A percentile compares a stretch with the other conserved stretches of the same genome.
These are phyloP conservation scores for Dendrophyllia cribrosa DNA, from an alignment of 64 coral and sea anemone species.

Conservation along the genomic window DNA sequence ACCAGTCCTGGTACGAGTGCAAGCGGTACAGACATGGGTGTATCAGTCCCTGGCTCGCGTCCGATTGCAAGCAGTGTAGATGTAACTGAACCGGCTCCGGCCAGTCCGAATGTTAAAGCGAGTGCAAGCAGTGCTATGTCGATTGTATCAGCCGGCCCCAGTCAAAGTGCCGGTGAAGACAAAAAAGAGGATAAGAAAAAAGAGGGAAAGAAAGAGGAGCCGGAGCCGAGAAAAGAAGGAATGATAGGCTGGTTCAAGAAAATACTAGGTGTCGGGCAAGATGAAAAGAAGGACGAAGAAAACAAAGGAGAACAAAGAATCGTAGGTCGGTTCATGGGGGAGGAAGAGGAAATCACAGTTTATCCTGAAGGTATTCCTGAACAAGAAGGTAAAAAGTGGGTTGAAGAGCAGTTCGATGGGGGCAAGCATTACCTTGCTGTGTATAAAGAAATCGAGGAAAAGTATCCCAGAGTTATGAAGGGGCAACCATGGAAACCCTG, in stretches of 20 bases:
- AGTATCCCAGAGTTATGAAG: neutral
- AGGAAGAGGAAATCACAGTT: neutral
- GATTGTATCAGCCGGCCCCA: too few species aligned
- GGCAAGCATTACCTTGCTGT: neutral
- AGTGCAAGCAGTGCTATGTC: too few species aligned
- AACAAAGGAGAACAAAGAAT: neutral
- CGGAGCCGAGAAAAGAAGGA: neutral
- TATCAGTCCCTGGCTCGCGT: too few species aligned
- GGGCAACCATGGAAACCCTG: neutral
- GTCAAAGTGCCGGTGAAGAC: too few species aligned
- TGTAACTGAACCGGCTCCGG: too few species aligned
- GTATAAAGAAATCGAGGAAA: neutral
- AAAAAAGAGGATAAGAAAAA: too few species aligned
- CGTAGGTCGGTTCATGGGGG: neutral
- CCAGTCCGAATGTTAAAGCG: too few species aligned
- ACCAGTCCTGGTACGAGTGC: too few species aligned
- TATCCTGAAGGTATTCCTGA: conserved; percentile 2
- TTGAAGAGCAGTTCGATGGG: neutral
- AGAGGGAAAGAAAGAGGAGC: neutral
- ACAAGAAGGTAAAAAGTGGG: neutral
- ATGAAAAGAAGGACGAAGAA: neutral
- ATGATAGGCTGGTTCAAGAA: too few species aligned
- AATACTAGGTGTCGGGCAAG: too few species aligned
- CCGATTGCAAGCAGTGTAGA: too few species aligned
- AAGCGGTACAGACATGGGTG: too few species aligned